Base-by-base conservation (phyloP, 2,797 vertebrate species). In the Gila robusta region DNA sequence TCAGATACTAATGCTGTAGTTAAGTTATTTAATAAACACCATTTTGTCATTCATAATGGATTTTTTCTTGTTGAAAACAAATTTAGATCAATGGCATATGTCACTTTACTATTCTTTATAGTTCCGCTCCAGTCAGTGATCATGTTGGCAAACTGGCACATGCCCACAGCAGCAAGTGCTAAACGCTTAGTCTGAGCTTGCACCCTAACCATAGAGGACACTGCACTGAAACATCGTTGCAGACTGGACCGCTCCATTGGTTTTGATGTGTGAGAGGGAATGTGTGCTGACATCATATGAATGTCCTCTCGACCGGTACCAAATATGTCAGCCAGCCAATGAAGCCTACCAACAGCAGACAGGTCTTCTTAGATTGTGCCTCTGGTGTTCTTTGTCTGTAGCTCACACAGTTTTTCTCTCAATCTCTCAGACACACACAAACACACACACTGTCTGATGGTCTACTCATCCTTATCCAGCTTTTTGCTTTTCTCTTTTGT, bases 281-380 rank as follows among this genome's bases (percentile, higher is more conserved):
- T 76, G 77, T 81, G 82, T 84, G 82, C 87, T 77, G 79, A 87
- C 82, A 81, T 80, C 47, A 84, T 70, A 52, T 62, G 71, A 87
- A 71, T 59, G 71, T 85, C 69, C 64, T 70, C 64, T 67, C 62
- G 35, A 62, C 71, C 17, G 21, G 49, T 77, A 76, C 69, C 77
- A 14, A 81, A 71, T 44, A 77, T 81, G 78, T 87, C 82, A 87
- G 87, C 26, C 26, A 64, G 52, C 70, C 79, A 69, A 79, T 49
- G 78, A 85, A 84, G 71, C 78, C 71, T 49, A 70, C 70, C 59
- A 85, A 81, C 84, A 73, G 69, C 49, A 70, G 78, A 81, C 78
- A 69, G 35, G 73, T 69, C 78, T 81, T 87, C 79, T 81, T 71
- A 80, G 84, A 71, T 73, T 80, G 26, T 66, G 78, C 82, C 78